Conservation (phyloP, 1,140 invertebrate genomes). For the Ganaspis sp. region DNA sequence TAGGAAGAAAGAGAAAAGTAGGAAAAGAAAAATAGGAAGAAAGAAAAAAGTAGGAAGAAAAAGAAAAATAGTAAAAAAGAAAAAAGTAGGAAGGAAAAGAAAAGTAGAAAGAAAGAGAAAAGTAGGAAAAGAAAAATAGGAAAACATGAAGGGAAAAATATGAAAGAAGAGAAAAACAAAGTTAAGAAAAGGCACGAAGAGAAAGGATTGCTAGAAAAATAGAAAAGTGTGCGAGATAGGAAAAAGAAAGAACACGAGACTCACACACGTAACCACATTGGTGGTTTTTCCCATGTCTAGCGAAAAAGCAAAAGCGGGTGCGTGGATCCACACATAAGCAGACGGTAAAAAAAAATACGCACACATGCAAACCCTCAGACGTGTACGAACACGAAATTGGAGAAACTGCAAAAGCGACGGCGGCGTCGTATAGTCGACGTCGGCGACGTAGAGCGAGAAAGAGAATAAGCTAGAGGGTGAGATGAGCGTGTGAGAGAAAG, state of each 20-base stretch:
- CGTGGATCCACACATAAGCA: slow-evolving; percentile 32
- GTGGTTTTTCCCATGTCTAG: background rate
- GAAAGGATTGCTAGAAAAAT: slow-evolving; percentile 42
- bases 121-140: slow-evolving; percentile 40
- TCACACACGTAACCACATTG: background rate
- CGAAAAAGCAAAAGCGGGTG: background rate
- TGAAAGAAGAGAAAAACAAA: background rate
- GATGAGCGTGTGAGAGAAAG: slow-evolving; percentile 32
- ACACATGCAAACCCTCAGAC: background rate
- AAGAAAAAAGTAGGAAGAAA: slow-evolving; percentile 42
- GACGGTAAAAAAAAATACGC: slow-evolving; percentile 34
- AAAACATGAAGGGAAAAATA: background rate
- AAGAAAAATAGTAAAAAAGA: slow-evolving; percentile 32
- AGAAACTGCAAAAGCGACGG: slow-evolving; percentile 55
- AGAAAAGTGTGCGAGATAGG: slow-evolving; percentile 43
- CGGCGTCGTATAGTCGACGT: slow-evolving; percentile 25
- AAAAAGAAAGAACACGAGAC: slow-evolving; percentile 8
- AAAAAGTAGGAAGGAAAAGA: slow-evolving; percentile 38
- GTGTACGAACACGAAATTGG: slow-evolving; percentile 48
- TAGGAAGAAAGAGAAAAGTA: slow-evolving; percentile 28
- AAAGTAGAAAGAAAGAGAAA: slow-evolving; percentile 50
- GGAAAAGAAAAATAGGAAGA: slow-evolving; percentile 40
- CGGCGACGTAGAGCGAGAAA: slow-evolving; percentile 20
- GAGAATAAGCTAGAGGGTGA: slow-evolving; percentile 25
- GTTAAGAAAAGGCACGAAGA: background rate